These are phyloP conservation scores for Ceratosolen fusciceps DNA, from an alignment of 1,140 invertebrate species.

Conservation along the genomic window DNA sequence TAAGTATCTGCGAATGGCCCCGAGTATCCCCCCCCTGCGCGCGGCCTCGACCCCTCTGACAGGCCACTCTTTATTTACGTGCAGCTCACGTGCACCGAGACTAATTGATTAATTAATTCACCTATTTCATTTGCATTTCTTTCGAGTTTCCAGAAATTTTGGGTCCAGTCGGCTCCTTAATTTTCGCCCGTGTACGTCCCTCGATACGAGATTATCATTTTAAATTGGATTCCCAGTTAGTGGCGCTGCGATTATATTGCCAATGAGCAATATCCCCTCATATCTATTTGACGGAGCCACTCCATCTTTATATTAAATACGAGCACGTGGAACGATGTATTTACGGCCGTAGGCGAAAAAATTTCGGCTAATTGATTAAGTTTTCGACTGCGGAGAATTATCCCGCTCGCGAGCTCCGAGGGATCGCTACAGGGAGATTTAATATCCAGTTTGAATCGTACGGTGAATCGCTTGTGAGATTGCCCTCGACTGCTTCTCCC, in stretches of 20 bases:
- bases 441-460: not conserved
- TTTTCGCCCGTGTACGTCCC: not conserved
- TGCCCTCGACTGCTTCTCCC: not conserved
- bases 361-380: not conserved
- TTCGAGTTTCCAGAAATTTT: not conserved
- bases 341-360: not conserved
- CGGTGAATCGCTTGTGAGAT: not conserved
- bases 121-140: not conserved
- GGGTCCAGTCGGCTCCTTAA: not conserved
- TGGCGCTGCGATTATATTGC: not conserved
- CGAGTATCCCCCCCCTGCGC: no score
- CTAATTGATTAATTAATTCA: slow-evolving; percentile 1
- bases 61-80: not conserved
- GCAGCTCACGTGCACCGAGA: no score
- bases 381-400: not conserved
- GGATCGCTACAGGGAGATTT: not conserved
- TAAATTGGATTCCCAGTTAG: not conserved
- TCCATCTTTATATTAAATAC: not conserved
- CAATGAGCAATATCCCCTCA: not conserved
- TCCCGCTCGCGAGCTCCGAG: not conserved
- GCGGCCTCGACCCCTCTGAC: no score
- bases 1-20: not conserved
- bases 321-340: not conserved
- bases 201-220: not conserved
- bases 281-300: not conserved